Conservation (phyloP, 2,797 vertebrate species). For the Enteromius treurensis region DNA sequence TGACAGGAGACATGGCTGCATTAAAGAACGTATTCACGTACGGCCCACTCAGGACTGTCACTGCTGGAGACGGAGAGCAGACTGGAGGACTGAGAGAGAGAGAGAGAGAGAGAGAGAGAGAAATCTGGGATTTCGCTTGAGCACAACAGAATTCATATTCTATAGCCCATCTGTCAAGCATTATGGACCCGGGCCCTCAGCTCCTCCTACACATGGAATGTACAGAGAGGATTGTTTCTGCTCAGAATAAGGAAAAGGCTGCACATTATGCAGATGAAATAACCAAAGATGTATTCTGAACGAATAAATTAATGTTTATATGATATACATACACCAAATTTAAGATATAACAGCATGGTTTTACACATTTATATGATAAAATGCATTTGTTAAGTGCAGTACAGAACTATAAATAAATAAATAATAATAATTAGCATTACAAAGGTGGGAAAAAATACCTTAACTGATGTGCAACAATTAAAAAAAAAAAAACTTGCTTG, state of each 20-base stretch:
- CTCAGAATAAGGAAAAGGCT: background rate
- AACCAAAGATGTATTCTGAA: background rate
- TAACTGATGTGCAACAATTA: background rate
- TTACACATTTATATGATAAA: background rate
- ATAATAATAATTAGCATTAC: background rate
- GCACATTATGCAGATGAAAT: background rate
- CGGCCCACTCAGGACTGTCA: constrained; percentile 70
- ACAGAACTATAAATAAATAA: background rate
- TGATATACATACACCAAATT: background rate
- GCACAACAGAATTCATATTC: constrained; percentile 67
- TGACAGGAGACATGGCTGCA: constrained; percentile 65
- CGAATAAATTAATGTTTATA: background rate
- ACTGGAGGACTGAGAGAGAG: constrained; percentile 67
- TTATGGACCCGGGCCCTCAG: constrained; percentile 64
- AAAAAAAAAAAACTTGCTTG: background rate
- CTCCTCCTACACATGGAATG: constrained; percentile 53
- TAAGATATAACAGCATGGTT: background rate
- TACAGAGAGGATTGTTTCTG: constrained; percentile 47
- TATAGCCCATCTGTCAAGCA: constrained; percentile 75
- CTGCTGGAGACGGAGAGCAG: constrained; percentile 62
- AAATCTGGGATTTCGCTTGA: constrained; percentile 67
- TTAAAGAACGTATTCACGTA: constrained; percentile 67
- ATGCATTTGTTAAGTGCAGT: background rate
- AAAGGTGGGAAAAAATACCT: background rate
- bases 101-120: constrained; percentile 18